Evolutionary conservation across 2,797 vertebrate species (phyloP).

Genomic region (Tragelaphus eurycerus): DNA sequence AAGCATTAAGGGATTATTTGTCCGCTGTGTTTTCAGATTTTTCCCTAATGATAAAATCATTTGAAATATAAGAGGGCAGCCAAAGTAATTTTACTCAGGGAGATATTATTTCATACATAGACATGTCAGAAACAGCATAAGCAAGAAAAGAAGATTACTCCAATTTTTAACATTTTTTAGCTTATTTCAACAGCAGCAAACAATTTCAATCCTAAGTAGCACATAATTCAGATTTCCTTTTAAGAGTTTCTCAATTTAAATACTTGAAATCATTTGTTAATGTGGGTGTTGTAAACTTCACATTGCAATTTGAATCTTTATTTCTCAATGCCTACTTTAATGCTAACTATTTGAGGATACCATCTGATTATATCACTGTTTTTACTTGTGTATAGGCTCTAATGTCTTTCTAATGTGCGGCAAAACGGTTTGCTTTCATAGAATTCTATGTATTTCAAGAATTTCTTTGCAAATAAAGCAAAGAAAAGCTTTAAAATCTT

Average conservation of each 20-base stretch:
- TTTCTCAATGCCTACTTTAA: background rate
- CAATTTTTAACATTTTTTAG: constrained; percentile 11
- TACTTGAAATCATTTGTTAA: background rate
- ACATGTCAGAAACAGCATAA: constrained; percentile 42
- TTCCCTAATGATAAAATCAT: constrained; percentile 65
- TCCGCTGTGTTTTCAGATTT: constrained; percentile 57
- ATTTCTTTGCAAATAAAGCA: background rate
- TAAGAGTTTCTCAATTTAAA: constrained; percentile 13
- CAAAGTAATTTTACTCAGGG: constrained; percentile 64
- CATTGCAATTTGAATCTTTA: background rate
- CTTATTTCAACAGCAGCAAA: constrained; percentile 31
- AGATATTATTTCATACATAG: constrained; percentile 56
- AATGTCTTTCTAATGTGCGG: background rate
- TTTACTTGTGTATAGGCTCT: background rate
- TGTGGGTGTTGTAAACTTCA: background rate
- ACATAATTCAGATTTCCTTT: constrained; percentile 35
- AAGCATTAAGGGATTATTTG: constrained; percentile 73
- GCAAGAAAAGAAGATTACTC: constrained; percentile 50
- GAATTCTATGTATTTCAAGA: background rate
- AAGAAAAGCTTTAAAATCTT: constrained; percentile 13
- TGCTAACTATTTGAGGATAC: background rate
- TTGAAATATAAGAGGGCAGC: constrained; percentile 50
- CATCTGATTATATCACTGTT: background rate
- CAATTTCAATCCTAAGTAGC: constrained; percentile 16
- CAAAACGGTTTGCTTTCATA: background rate